Evolutionary conservation across 2,797 vertebrate species (phyloP).

Genomic region (Thaleichthys pacificus): DNA sequence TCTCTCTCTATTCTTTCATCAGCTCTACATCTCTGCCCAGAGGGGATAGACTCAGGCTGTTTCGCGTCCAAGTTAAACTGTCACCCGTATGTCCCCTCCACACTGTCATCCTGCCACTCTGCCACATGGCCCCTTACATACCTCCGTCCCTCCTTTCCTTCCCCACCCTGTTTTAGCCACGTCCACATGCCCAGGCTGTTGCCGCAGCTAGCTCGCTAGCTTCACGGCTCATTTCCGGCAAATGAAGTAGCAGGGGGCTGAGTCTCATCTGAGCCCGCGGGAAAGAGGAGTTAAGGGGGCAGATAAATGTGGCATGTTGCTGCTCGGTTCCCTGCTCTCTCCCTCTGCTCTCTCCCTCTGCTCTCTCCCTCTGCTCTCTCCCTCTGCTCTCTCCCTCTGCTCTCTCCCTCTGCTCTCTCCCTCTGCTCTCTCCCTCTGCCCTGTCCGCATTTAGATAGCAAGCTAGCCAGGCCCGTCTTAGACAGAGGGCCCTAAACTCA

Average conservation of each 20-base stretch:
- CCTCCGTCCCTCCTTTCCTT: neutral
- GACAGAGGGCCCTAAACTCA: no score
- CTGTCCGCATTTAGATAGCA: no score
- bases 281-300: constrained; percentile 10
- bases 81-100: constrained; percentile 42
- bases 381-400: no score
- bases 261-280: constrained; percentile 27
- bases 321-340: neutral
- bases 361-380: no score
- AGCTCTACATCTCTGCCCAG: constrained; percentile 12
- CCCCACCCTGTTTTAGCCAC: no score
- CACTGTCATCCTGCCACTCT: constrained; percentile 35
- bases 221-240: constrained; percentile 33
- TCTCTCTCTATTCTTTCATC: constrained; percentile 18
- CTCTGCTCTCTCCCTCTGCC: no score
- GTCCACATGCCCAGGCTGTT: no score
- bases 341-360: no score
- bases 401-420: no score
- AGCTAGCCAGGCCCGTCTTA: no score
- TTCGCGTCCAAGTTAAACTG: constrained; percentile 38
- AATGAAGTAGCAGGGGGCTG: constrained; percentile 16
- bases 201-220: neutral
- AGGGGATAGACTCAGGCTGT: constrained; percentile 30
- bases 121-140: constrained; percentile 38
- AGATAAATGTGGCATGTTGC: constrained; percentile 19